Evolutionary conservation across 2,888 invertebrate species (phyloP).

Genomic region (Agrotis segetum): DNA sequence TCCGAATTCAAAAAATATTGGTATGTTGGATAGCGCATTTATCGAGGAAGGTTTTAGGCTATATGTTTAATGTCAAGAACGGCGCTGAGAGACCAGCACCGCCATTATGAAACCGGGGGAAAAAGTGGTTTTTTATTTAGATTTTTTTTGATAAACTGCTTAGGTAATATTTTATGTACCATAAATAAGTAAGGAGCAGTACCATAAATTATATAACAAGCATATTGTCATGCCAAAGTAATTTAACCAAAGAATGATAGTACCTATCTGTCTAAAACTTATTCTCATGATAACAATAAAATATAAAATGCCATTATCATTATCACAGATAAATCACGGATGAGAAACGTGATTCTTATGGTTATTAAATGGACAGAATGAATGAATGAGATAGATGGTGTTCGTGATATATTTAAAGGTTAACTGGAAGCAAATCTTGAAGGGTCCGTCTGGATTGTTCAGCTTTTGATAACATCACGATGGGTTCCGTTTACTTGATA

Average conservation of each 20-base stretch:
- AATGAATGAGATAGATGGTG: slow-evolving; percentile 41
- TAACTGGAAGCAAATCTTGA: slow-evolving; percentile 38
- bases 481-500: slow-evolving; percentile 6
- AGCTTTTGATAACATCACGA: slow-evolving; percentile 15
- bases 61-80: no score
- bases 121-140: neutral
- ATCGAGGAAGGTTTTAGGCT: no score
- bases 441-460: slow-evolving; percentile 32
- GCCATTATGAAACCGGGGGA: no score
- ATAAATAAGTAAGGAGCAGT: no score
- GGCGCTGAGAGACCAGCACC: no score
- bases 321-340: slow-evolving; percentile 54
- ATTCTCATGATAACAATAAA: slow-evolving; percentile 28
- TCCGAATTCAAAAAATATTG: no score
- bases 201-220: neutral
- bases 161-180: no score
- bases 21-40: no score
- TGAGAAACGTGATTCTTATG: slow-evolving; percentile 55
- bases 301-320: slow-evolving; percentile 21
- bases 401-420: slow-evolving; percentile 43
- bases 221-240: neutral
- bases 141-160: neutral
- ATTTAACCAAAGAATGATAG: slow-evolving; percentile 20
- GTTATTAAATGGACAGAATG: slow-evolving; percentile 30
- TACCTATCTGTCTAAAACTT: slow-evolving; percentile 21